Base-by-base conservation (phyloP, 2,797 vertebrate genomes). In the Gambelia wislizenii region DNA sequence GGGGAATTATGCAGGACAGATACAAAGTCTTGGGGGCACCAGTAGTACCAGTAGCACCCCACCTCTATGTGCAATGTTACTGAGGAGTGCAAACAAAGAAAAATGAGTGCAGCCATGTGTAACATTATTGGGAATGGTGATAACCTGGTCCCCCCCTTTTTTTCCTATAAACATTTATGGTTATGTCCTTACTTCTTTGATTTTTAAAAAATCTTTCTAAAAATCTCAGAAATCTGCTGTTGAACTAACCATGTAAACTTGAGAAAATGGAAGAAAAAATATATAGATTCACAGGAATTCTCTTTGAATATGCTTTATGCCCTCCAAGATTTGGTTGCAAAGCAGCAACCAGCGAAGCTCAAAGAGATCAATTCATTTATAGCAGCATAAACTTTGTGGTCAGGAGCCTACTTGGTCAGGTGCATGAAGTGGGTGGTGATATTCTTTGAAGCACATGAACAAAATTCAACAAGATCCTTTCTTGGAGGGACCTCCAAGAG, bases 111-210 rank as follows among this genome's bases (percentile, higher is more conserved):
- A 52, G 47, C 44, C 33, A 0, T 30, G 20, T 82, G 18, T 56
- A 86, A 78, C 39, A 54, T 20, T 1, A 6, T 54, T 33, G 69
- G n/a, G 52, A 44, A 54, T 0, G 0, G 6, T 33, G 39, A 49
- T 70, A 36, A 84, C 22, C 52, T 0, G 4, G 39, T 36, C 13
- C 6, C 87, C 18, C n/a, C 49, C 86, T 59, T 54, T 22, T 76
- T 44, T 0, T 1, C n/a, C 4, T 36, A 61, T 82, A 1, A 6
- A 30, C 0, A 2, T 0, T 0, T 0, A 0, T 9, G 44, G 2
- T 2, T 1, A 84, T n/a, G 0, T 1, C 61, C 44, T 78, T 67
- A 2, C 76, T 27, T 52, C n/a, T n/a, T n/a, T n/a, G n/a, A n/a
- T n/a, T 42, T 36, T 49, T 86, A 14, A 30, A 85, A 22, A 2